phyloP scores from a whole-genome alignment of 2,888 invertebrate genomes.

The Caenorhabditis parvicauda region DNA sequence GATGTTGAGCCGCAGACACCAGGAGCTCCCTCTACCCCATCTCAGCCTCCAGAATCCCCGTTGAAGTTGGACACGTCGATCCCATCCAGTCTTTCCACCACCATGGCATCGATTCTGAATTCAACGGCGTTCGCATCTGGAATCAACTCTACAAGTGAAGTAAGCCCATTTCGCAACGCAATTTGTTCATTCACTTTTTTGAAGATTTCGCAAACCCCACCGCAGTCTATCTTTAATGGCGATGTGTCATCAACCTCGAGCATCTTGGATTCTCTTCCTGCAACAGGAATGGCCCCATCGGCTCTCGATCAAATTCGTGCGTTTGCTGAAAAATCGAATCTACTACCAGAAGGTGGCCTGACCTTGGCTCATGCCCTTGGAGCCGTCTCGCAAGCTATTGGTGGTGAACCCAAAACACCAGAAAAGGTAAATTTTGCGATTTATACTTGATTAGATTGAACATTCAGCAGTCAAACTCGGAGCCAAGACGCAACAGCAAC shows the following conservation, averaged over 20 bases:
- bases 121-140: slow-evolving; percentile 26
- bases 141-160: not conserved
- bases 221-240: slow-evolving; percentile 10
- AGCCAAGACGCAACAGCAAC: slow-evolving; percentile 32
- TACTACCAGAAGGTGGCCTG: slow-evolving; percentile 27
- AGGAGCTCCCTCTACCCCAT: no score
- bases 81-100: slow-evolving; percentile 29
- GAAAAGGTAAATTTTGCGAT: slow-evolving; percentile 9
- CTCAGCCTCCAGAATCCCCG: no score
- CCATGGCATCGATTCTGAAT: slow-evolving; percentile 44
- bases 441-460: not conserved
- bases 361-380: slow-evolving; percentile 30
- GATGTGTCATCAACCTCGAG: slow-evolving; percentile 15
- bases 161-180: no score
- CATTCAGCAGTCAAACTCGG: slow-evolving; percentile 10
- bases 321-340: slow-evolving; percentile 71
- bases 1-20: slow-evolving; percentile 45
- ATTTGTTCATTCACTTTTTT: not conserved
- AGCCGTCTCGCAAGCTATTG: slow-evolving; percentile 24
- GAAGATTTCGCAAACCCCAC: slow-evolving; percentile 10
- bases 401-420: slow-evolving; percentile 64
- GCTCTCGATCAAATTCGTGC: slow-evolving; percentile 56
- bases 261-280: slow-evolving; percentile 11
- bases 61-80: not conserved
- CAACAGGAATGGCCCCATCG: slow-evolving; percentile 13